Evolutionary conservation across 2,797 vertebrate species (phyloP).

Genomic region (Pseudochaenichthys georgianus): DNA sequence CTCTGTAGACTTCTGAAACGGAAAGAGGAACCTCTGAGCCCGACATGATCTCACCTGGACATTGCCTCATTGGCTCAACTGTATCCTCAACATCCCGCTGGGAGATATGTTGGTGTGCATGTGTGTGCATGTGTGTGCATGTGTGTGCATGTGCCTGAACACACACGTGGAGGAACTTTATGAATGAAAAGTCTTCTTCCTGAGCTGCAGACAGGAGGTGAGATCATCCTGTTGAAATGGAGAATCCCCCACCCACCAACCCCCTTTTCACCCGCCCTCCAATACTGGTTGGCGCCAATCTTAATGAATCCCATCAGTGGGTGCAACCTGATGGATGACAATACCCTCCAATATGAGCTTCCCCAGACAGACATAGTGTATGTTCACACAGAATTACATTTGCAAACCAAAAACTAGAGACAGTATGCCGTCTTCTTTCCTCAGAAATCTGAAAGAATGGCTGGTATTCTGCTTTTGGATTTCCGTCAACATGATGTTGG

Average conservation of each 20-base stretch:
- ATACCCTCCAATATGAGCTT: conserved; percentile 29
- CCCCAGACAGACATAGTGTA: conserved; percentile 2
- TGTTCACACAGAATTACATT: conserved; percentile 11
- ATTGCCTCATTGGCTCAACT: conserved; percentile 65
- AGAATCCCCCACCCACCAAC: conserved; percentile 60
- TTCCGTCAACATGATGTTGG: conserved; percentile 37
- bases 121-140: background rate
- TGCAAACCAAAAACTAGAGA: background rate
- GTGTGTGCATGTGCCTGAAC: background rate
- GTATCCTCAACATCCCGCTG: conserved; percentile 57
- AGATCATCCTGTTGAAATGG: conserved; percentile 81
- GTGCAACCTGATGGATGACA: conserved; percentile 58
- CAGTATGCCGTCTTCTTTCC: background rate
- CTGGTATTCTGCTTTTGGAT: conserved; percentile 15
- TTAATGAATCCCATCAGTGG: conserved; percentile 69
- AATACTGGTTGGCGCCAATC: conserved; percentile 70
- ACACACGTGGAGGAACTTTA: conserved; percentile 61
- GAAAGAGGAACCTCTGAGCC: conserved; percentile 52
- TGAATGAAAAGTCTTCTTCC: conserved; percentile 81
- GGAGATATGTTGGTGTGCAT: conserved; percentile 34
- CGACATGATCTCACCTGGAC: conserved; percentile 78
- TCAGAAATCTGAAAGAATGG: conserved; percentile 26
- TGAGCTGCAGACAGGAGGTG: conserved; percentile 78
- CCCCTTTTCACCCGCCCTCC: conserved; percentile 29
- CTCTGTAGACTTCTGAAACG: conserved; percentile 43